phyloP scores from a whole-genome alignment of 2,888 invertebrate genomes.

The Dynastes grantii region DNA sequence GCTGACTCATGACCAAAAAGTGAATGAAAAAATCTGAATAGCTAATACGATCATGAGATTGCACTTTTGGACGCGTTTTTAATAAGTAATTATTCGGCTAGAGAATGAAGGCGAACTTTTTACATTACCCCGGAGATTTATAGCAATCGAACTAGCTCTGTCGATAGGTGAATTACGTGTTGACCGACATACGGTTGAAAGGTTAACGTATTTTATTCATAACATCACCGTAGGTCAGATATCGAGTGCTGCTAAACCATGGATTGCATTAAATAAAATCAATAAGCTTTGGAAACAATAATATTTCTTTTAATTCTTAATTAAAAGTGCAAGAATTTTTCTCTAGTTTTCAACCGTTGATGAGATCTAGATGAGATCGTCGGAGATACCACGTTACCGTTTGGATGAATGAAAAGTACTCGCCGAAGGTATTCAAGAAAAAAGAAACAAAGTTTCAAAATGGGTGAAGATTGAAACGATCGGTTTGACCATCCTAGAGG shows the following conservation, averaged over 20 bases:
- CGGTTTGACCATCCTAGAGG: too few species aligned
- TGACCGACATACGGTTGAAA: conserved; percentile 2
- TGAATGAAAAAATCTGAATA: background rate
- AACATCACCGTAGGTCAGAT: background rate
- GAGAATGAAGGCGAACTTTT: background rate
- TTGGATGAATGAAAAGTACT: too few species aligned
- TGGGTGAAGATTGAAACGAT: too few species aligned
- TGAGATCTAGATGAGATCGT: too few species aligned
- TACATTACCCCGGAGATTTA: conserved; percentile 10
- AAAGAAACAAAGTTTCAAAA: too few species aligned
- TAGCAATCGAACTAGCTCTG: background rate
- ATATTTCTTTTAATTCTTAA: too few species aligned
- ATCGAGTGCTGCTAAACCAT: too few species aligned
- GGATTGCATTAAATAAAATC: background rate
- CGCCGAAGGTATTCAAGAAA: too few species aligned
- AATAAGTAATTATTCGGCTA: conserved; percentile 9
- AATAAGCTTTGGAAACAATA: too few species aligned
- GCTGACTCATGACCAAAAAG: background rate
- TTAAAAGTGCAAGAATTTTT: too few species aligned
- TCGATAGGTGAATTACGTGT: background rate
- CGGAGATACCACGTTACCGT: too few species aligned
- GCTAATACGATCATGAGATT: background rate
- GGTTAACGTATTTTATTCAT: conserved; percentile 29
- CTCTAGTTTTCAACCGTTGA: too few species aligned
- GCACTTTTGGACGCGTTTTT: background rate